Conservation (phyloP, 2,113 vertebrate genomes). For the Xiphophorus maculatus region DNA sequence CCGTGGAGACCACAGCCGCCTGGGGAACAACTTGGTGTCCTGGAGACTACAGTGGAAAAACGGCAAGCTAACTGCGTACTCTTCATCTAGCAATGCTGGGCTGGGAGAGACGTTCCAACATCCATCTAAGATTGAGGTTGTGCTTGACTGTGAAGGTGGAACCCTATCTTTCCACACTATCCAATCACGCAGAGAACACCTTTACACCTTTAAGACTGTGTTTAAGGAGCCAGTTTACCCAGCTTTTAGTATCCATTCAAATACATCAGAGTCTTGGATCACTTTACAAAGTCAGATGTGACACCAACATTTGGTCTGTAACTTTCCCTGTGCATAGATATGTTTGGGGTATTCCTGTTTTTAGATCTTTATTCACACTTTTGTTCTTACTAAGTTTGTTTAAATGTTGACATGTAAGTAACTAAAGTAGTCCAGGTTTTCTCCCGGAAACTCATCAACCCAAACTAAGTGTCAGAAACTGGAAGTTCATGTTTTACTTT, state of each 20-base stretch:
- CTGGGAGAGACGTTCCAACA: conserved; percentile 31
- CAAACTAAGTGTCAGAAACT: neutral
- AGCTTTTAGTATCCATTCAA: conserved; percentile 76
- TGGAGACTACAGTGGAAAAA: conserved; percentile 81
- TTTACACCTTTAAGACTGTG: conserved; percentile 71
- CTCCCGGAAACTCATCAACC: neutral
- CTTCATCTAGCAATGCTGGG: conserved; percentile 56
- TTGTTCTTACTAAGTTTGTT: neutral
- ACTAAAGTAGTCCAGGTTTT: neutral
- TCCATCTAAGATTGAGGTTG: conserved; percentile 64
- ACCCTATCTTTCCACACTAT: conserved; percentile 67
- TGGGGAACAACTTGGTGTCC: conserved; percentile 75
- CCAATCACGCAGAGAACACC: conserved; percentile 65
- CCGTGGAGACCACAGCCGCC: conserved; percentile 73
- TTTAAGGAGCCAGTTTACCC: conserved; percentile 76
- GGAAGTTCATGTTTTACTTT: neutral
- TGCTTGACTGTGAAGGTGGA: conserved; percentile 71
- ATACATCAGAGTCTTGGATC: conserved; percentile 77
- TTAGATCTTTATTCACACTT: neutral
- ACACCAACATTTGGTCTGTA: neutral
- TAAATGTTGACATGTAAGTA: neutral
- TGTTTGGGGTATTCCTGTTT: neutral
- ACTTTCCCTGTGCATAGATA: neutral
- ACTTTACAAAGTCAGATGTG: conserved; percentile 66
- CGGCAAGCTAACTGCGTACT: conserved; percentile 72